Base-by-base conservation (phyloP, 2,888 invertebrate genomes). In the Agrotis clavis region DNA sequence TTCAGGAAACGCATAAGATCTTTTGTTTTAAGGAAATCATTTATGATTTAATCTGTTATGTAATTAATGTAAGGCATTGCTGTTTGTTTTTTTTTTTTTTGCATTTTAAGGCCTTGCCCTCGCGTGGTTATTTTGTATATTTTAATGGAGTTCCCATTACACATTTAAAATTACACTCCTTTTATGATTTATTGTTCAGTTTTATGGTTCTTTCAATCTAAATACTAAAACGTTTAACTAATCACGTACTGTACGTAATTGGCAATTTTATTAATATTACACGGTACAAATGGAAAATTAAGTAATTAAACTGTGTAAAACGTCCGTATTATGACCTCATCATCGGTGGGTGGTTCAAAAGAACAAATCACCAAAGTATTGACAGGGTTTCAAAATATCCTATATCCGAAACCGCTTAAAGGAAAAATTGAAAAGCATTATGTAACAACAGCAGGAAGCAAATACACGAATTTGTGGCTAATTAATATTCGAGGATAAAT, bases 1-100 rank as follows among this genome's bases (percentile, higher is more conserved):
- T 81, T 72, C 71, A 83, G 82, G 84, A 84, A 87, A 83, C 80
- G 73, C 61, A 71, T 67, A 68, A 74, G 75, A 83, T 74, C 77
- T 77, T 83, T 83, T 84, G 83, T 83, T 86, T 77, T 25, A 77
- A 83, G 71, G 79, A 81, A 81, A 81, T 72, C 67, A 74, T 82
- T 65, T 70, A 64, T 74, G 71, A 63, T 68, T 66, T 76, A 66
- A 67, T 81, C 83, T 63, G 74, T 78, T 84, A 70, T 81, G 72
- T 85, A 81, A 85, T 74, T 79, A 71, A 78, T 75, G 59, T 76
- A 74, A 74, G 13, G 53, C 67, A 69, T 71, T 67, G 48, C 53
- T 69, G 56, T n/a, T 1, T 67, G n/a, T 66, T 53, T 74, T 79
- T 69, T 70, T 71, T 66, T 53, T 74, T 79, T 69, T 70, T 71